A percentile compares a stretch with the other conserved stretches of the same genome.
These are phyloP conservation scores for Thermophis baileyi DNA, from an alignment of 2,113 vertebrate species.

Conservation along the genomic window DNA sequence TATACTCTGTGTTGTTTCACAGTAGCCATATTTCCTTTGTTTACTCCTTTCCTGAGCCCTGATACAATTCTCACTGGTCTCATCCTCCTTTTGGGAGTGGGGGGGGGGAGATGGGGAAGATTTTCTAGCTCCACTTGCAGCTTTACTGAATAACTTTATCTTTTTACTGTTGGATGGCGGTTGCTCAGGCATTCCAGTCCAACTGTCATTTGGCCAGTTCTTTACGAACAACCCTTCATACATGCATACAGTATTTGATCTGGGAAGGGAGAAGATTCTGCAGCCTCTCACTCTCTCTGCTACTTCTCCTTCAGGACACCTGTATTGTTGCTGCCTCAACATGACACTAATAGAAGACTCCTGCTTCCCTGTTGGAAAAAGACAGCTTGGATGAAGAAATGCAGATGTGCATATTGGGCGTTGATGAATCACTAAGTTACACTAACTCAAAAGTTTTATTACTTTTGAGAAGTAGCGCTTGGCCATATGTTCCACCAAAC, in stretches of 20 bases:
- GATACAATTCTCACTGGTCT: conserved; percentile 44
- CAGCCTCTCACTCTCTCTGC: neutral
- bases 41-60: conserved; percentile 44
- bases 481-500: conserved; percentile 42
- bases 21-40: conserved; percentile 64
- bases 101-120: neutral
- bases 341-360: conserved; percentile 18
- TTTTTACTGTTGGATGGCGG: conserved; percentile 1
- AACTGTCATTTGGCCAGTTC: conserved; percentile 10
- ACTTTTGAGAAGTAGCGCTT: neutral
- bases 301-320: neutral
- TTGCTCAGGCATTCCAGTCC: conserved; percentile 19
- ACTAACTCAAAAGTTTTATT: neutral
- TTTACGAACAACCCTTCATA: conserved; percentile 10
- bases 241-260: neutral
- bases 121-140: conserved; percentile 24
- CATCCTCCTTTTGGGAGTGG: conserved; percentile 19
- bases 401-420: conserved; percentile 1
- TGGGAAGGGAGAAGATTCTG: neutral
- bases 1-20: conserved; percentile 60
- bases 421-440: conserved; percentile 29
- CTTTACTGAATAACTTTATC: conserved; percentile 29
- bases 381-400: neutral
- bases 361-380: conserved; percentile 9
- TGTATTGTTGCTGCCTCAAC: neutral